Evolutionary conservation across 2,888 invertebrate genomes (phyloP).

Genomic region (Agonopterix arenella): DNA sequence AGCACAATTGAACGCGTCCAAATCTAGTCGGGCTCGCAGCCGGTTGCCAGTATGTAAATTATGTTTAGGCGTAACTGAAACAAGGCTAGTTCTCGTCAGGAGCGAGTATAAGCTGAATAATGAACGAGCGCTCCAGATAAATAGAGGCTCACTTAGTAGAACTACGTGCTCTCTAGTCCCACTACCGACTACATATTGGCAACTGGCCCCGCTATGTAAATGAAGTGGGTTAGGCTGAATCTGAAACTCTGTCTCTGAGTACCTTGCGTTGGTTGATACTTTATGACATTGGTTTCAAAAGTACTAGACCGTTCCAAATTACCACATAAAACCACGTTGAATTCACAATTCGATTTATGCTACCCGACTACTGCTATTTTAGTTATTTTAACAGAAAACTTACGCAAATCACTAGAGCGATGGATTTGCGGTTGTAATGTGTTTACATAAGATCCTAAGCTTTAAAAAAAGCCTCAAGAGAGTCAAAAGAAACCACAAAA

Average conservation of each 20-base stretch:
- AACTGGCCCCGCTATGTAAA: constrained; percentile 8
- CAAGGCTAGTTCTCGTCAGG: constrained; percentile 7
- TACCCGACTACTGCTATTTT: no score
- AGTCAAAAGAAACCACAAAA: neutral
- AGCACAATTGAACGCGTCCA: constrained; percentile 2
- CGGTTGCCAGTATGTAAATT: constrained; percentile 8
- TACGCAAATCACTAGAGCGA: no score
- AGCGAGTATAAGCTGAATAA: constrained; percentile 8
- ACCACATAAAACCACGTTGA: no score
- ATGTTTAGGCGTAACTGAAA: constrained; percentile 7
- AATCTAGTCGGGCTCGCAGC: constrained; percentile 3
- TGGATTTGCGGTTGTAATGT: no score
- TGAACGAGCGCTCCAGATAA: constrained; percentile 6
- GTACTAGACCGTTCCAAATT: no score
- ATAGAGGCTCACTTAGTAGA: neutral
- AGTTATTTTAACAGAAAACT: no score
- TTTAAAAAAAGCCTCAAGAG: neutral
- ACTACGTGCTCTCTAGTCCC: neutral
- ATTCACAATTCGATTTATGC: no score
- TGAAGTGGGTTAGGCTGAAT: no score
- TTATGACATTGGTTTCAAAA: no score
- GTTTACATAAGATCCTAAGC: no score
- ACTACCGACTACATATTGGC: constrained; percentile 4
- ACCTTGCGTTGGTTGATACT: no score
- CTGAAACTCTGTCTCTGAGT: no score